Percentiles rank a stretch among this genome's conserved stretches.
Evolutionary conservation across 1,140 invertebrate species (phyloP).

Genomic region (Anagrus nilaparvatae): DNA sequence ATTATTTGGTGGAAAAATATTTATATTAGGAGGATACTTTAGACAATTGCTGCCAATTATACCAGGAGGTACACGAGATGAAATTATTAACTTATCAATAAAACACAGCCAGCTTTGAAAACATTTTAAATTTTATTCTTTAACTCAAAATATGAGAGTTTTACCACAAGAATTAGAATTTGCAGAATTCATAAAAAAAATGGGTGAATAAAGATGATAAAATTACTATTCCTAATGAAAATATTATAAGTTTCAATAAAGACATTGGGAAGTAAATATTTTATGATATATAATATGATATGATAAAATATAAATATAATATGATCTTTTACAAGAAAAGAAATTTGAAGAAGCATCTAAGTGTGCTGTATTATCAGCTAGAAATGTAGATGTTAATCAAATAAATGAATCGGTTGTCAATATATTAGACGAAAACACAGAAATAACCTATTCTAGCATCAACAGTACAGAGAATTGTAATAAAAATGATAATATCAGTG

Average conservation of each 20-base stretch:
- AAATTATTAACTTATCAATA: conserved; percentile 17
- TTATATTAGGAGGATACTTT: conserved; percentile 21
- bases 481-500: background rate
- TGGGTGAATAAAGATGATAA: background rate
- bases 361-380: no score
- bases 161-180: background rate
- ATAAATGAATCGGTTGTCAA: no score
- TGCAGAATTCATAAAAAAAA: background rate
- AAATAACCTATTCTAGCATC: background rate
- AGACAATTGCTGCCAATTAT: conserved; percentile 20
- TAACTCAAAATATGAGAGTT: background rate
- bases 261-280: background rate
- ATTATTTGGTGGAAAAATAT: conserved; percentile 21
- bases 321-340: no score
- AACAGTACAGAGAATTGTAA: background rate
- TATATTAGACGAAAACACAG: no score
- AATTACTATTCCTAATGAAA: background rate
- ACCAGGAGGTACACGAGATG: conserved; percentile 10
- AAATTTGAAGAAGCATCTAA: no score
- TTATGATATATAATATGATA: no score
- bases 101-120: conserved; percentile 1
- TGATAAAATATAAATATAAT: no score
- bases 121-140: background rate
- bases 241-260: background rate
- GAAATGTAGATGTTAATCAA: no score